Evolutionary conservation across 2,113 vertebrate species (phyloP), one percentile per base, ranked within the genome.

Genomic region (Thomomys bottae): DNA sequence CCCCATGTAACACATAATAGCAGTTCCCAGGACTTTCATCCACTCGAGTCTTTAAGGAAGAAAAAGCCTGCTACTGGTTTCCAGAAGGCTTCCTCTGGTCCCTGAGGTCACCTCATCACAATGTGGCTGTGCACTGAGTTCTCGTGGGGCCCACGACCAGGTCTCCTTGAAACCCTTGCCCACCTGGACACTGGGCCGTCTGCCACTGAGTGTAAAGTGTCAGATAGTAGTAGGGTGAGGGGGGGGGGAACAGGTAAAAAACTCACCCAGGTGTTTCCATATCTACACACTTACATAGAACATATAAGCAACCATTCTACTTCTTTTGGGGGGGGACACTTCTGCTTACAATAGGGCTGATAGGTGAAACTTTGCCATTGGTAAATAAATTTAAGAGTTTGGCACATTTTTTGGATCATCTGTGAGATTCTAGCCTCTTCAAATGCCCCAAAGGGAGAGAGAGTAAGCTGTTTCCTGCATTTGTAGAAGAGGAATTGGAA

Each of bases 11-110:
- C 28, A 14, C 3, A 0, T 8, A 30, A 38, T 15, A 14, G 10
- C 66, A 30, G 26, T 28, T 67, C 59, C 23, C 15, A 49, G 17
- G 9, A 8, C 42, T 89, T 75, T 30, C 34, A 38, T 79, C 83
- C 36, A n/a, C 30, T 54, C 5, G 28, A 61, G 10, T 91, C 76
- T 93, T 81, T 66, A 26, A 78, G 59, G 54, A 92, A 73, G 78
- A 61, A 81, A 68, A 63, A 32, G 24, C 6, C 11, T 20, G 28
- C 28, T n/a, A 4, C 26, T 38, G 8, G 24, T 15, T 20, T 63
- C 18, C 26, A 76, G 59, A 54, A 64, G 30, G 67, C 14, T 45
- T 67, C n/a, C 11, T 0, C 61, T 10, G 4, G 4, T 5, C 7
- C 68, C 30, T 2, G 26, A 1, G 14, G 10, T 4, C 63, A 36